Evolutionary conservation across 2,113 vertebrate genomes (phyloP).

Genomic region (Damaliscus lunatus): DNA sequence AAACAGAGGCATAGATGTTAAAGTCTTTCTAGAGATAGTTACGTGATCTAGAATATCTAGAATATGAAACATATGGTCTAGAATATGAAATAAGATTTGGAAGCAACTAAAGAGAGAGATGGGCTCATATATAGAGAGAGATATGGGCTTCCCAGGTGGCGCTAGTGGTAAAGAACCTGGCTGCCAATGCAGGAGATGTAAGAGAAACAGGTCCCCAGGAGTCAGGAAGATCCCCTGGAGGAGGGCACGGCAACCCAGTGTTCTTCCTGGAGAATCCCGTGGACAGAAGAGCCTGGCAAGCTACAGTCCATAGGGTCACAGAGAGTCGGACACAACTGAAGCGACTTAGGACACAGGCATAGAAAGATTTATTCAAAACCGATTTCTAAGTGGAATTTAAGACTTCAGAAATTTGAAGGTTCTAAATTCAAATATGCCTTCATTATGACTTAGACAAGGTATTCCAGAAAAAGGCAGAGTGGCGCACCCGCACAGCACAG

Average conservation of each 20-base stretch:
- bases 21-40: not conserved
- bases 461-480: not conserved
- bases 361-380: not conserved
- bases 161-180: not conserved
- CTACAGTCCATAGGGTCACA: not conserved
- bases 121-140: not conserved
- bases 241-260: not conserved
- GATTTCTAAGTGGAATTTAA: not conserved
- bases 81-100: not conserved
- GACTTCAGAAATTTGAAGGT: not conserved
- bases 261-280: not conserved
- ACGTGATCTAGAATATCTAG: not conserved
- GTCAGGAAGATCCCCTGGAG: not conserved
- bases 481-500: not conserved
- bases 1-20: not conserved
- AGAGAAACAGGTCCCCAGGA: not conserved
- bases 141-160: not conserved
- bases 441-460: not conserved
- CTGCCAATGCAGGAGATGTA: not conserved
- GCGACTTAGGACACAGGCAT: not conserved
- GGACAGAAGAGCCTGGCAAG: not conserved
- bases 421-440: not conserved
- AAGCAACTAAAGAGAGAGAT: not conserved
- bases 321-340: not conserved
- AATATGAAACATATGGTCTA: not conserved